Evolutionary conservation across 2,113 vertebrate genomes (phyloP).

Genomic region (Peromyscus leucopus): DNA sequence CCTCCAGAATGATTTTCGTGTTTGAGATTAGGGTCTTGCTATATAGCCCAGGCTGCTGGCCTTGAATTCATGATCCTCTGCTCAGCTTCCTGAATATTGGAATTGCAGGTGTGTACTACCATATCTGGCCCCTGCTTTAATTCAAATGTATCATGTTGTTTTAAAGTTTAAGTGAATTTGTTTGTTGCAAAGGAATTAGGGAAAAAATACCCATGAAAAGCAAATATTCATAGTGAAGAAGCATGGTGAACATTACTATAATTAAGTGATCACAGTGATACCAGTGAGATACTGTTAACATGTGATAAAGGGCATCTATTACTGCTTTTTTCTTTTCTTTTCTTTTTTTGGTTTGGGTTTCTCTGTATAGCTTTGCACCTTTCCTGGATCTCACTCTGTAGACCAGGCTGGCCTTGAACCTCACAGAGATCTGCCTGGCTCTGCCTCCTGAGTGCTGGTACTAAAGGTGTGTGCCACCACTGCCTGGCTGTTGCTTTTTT

Average conservation of each 20-base stretch:
- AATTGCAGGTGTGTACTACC: not conserved
- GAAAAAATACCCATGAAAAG: not conserved
- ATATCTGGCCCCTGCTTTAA: not conserved
- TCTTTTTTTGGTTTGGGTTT: too few species aligned
- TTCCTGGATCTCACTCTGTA: too few species aligned
- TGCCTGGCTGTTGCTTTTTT: too few species aligned
- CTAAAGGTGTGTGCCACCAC: too few species aligned
- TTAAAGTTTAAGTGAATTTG: constrained; percentile 44
- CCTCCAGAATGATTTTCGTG: not conserved
- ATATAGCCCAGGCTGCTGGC: not conserved
- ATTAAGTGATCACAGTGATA: not conserved
- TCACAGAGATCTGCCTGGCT: too few species aligned
- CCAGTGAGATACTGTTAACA: not conserved
- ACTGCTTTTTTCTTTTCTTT: not conserved
- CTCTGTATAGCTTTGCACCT: too few species aligned
- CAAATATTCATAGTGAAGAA: not conserved
- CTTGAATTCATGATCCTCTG: not conserved
- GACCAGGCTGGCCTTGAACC: too few species aligned
- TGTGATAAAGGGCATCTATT: not conserved
- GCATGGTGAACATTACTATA: not conserved
- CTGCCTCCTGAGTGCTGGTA: too few species aligned
- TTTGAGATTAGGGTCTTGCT: not conserved
- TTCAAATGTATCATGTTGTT: constrained; percentile 21
- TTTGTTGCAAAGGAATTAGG: constrained; percentile 25
- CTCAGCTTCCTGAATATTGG: not conserved